Evolutionary conservation across 2,113 vertebrate genomes (phyloP).

Genomic region (Oreotrochilus melanogaster): DNA sequence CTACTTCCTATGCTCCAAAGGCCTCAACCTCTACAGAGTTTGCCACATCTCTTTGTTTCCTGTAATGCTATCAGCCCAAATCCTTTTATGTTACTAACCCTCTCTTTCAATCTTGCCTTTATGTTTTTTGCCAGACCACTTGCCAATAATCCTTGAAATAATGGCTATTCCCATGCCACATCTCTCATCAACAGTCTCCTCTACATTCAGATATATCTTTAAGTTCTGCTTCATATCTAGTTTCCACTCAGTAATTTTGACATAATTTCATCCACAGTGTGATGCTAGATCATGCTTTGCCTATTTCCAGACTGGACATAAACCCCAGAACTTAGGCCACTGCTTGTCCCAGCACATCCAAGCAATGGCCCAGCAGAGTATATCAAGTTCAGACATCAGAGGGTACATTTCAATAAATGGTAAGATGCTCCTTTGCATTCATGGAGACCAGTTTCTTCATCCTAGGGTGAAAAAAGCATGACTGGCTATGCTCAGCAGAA

Average conservation of each 20-base stretch:
- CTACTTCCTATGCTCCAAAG: background rate
- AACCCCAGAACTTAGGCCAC: background rate
- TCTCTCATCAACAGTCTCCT: fast-evolving
- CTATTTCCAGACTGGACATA: background rate
- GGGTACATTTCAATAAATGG: background rate
- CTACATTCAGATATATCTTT: background rate
- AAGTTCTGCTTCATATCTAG: background rate
- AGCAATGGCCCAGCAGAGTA: background rate
- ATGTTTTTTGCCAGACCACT: background rate
- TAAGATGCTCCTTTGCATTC: background rate
- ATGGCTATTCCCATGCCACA: background rate
- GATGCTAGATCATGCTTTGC: background rate
- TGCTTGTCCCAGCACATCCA: background rate
- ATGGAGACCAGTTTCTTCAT: background rate
- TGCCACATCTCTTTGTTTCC: background rate
- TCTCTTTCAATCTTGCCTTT: background rate
- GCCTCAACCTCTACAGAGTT: background rate
- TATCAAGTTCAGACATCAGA: background rate
- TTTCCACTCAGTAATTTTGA: background rate
- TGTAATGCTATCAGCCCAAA: background rate
- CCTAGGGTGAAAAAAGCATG: background rate
- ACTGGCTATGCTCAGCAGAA: background rate
- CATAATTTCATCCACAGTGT: background rate
- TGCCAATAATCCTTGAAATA: background rate
- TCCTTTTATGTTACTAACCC: background rate